A percentile compares a stretch with the other conserved stretches of the same genome.
Evolutionary conservation across 92 coral and sea anemone genomes (phyloP).

Genomic region (Pocillopora meandrina): DNA sequence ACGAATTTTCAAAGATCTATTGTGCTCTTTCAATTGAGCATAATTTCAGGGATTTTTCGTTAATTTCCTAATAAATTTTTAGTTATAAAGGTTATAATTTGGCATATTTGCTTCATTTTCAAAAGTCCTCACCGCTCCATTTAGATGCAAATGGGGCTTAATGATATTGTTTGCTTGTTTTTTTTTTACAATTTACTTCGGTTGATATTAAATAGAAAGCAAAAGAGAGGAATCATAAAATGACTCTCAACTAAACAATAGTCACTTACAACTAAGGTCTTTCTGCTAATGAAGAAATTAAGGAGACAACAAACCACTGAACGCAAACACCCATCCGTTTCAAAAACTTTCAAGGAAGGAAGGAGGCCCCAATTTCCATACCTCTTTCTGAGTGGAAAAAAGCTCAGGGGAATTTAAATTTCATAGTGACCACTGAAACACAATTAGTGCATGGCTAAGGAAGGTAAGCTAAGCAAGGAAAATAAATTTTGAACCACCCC

Average conservation of each 20-base stretch:
- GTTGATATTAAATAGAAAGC: neutral
- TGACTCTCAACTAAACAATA: neutral
- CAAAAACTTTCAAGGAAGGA: too few species aligned
- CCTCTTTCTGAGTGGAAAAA: too few species aligned
- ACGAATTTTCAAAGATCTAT: neutral
- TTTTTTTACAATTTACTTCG: neutral
- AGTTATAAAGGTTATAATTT: neutral
- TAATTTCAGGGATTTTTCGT: neutral
- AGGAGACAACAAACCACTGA: neutral
- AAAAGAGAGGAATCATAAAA: neutral
- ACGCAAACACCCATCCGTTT: neutral
- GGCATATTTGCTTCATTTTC: neutral
- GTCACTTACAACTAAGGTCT: neutral
- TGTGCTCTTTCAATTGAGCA: neutral
- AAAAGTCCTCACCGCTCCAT: neutral
- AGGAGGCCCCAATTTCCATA: too few species aligned
- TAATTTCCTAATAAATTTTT: neutral
- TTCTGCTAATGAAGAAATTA: neutral
- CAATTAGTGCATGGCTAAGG: too few species aligned
- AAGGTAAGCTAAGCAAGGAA: neutral
- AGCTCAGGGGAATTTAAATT: too few species aligned
- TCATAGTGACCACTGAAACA: too few species aligned
- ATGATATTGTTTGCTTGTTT: neutral
- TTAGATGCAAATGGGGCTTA: neutral
- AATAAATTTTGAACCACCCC: neutral